Evolutionary conservation across 2,797 vertebrate genomes (phyloP).

Genomic region (Squalus acanthias): DNA sequence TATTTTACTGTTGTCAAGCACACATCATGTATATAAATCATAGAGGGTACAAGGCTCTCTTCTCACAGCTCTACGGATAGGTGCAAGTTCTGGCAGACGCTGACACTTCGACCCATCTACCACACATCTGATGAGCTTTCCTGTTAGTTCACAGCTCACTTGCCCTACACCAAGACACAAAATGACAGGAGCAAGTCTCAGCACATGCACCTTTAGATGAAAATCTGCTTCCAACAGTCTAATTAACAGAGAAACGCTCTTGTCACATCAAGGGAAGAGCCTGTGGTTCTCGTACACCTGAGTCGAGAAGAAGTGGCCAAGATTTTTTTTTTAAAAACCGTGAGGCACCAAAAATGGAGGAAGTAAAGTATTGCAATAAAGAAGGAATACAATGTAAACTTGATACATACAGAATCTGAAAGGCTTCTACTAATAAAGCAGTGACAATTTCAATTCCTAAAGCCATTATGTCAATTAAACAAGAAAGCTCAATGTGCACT

Average conservation of each 20-base stretch:
- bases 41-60: not conserved
- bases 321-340: not conserved
- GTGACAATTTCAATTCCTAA: not conserved
- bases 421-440: not conserved
- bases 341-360: not conserved
- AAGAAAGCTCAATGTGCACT: not conserved
- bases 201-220: not conserved
- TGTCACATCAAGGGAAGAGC: not conserved
- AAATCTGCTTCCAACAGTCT: not conserved
- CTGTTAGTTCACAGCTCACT: slow-evolving; percentile 27
- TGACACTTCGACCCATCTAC: slow-evolving; percentile 20
- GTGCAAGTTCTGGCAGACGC: not conserved
- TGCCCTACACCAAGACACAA: not conserved
- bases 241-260: slow-evolving; percentile 10
- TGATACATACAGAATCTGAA: not conserved
- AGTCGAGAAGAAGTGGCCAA: not conserved
- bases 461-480: not conserved
- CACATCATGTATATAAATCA: not conserved
- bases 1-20: not conserved
- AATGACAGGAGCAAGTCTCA: not conserved
- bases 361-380: not conserved
- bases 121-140: slow-evolving; percentile 29
- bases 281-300: not conserved
- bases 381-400: not conserved
- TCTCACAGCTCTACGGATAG: not conserved